phyloP scores from a whole-genome alignment of 1,140 invertebrate genomes.

The Cyrtorhinus lividipennis region DNA sequence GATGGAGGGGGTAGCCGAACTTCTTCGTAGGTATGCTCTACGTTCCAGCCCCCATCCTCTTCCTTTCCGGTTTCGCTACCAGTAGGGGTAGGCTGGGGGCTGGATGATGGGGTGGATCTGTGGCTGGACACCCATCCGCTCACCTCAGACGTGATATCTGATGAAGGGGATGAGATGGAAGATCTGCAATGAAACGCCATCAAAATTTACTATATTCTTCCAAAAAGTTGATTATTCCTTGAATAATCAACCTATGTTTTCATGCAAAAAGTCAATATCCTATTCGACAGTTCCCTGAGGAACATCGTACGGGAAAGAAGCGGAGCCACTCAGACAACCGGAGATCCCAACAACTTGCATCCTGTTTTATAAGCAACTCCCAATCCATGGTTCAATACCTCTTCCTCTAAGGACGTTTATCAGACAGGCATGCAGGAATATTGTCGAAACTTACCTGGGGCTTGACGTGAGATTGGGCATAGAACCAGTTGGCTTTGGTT shows the following conservation, averaged over 20 bases:
- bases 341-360: too few species aligned
- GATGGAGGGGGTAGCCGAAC: constrained; percentile 62
- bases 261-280: too few species aligned
- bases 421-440: too few species aligned
- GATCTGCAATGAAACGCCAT: not conserved
- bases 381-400: too few species aligned
- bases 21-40: constrained; percentile 53
- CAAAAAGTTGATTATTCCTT: not conserved
- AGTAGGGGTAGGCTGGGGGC: constrained; percentile 28
- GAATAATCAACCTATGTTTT: too few species aligned
- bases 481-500: constrained; percentile 27
- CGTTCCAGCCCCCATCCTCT: constrained; percentile 30
- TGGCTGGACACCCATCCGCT: constrained; percentile 35
- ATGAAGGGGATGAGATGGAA: constrained; percentile 25
- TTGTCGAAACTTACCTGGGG: too few species aligned
- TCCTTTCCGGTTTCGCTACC: constrained; percentile 16
- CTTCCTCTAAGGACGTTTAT: too few species aligned
- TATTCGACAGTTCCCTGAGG: too few species aligned
- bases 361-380: too few species aligned
- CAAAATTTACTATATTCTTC: not conserved
- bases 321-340: too few species aligned
- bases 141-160: constrained; percentile 32
- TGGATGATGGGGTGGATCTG: constrained; percentile 27
- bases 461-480: constrained; percentile 34
- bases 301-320: too few species aligned